Base-by-base conservation (phyloP, 2,888 invertebrate species). In the Limulus polyphemus region DNA sequence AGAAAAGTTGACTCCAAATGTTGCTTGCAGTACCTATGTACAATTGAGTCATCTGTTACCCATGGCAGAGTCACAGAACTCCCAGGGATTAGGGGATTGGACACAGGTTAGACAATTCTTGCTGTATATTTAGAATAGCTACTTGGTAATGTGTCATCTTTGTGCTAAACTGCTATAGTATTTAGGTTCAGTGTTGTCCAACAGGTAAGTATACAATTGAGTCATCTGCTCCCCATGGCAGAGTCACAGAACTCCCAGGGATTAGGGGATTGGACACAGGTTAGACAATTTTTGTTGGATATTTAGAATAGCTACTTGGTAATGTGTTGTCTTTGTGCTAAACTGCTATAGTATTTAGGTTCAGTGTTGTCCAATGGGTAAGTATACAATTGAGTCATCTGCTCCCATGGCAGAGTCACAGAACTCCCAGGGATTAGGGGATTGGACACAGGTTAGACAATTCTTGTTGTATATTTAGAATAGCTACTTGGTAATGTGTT, bases 21-120 rank as follows among this genome's bases (percentile, higher is more conserved):
- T 88, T 73, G 85, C 89, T 0, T 91, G 92, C 74, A 83, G 84
- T 62, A 85, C 89, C 65, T 90, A 90, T 72, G 79, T 83, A 0
- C 79, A 64, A 54, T 62, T 69, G 13, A 64, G 62, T 59, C 62
- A 58, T 14, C 51, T 68, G 11, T 55, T 68, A 16, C 57, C 32
- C 10, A 47, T 64, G 12, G 56, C 62, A 49, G 50, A 59, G 11
- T 60, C 60, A 47, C 62, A 49, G 10, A 47, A 61, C 47, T 32
- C 32, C 32, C 32, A 32, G 32, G 32, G 32, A 32, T 32, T 32
- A 32, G 61, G 58, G 47, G 62, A 62, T 14, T 63, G 62, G 14
- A 65, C 65, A 47, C 65, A 62, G 60, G 65, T 65, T 57, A 32
- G 49, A 46, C 7, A 3, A 32, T 32, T 32, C 32, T 3, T 32